Base-by-base conservation (phyloP, 2,113 vertebrate species). In the Mungos mungo region DNA sequence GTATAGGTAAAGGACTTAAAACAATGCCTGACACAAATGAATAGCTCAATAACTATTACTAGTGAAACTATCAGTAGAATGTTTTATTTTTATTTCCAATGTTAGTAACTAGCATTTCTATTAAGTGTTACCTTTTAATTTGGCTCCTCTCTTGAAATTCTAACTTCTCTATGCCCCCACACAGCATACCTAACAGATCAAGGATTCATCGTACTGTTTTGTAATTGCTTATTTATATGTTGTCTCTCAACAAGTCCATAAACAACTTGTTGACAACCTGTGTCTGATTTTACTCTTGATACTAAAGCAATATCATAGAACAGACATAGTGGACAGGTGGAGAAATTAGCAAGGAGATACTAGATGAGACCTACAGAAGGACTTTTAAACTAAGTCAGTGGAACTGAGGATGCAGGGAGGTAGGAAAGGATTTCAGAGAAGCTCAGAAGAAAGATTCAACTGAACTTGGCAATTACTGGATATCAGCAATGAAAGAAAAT, bases 311-410 rank as follows among this genome's bases (percentile, higher is more conserved):
- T 45, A 66, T 65, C 93, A 12, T 35, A 89, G 54, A 92, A 29
- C 38, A 18, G 50, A 76, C 66, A 66, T 31, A 71, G 31, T 81
- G 16, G 3, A 21, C 16, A 85, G 57, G 47, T 38, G 68, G 63
- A 86, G 25, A 81, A 50, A 80, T 68, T 80, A 76, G 25, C 65
- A 41, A 60, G 57, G 89, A 7, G 9, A 41, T 84, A 74, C 47
- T 82, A 41, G n/a, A 66, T 71, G 60, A 79, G 45, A 82, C 29
- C 18, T 90, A 63, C 91, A 96, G 41, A 38, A 13, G 6, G 9
- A 54, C 38, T 92, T 95, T 96, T 50, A 88, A 87, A 95, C 74
- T 74, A 89, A 91, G 33, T 77, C 69, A 33, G 52, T 82, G 21
- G 80, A 10, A 82, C 23, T 65, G 27, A 94, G n/a, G 9, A 89